Evolutionary conservation across 2,113 vertebrate genomes (phyloP).

Genomic region (Hyla sarda): DNA sequence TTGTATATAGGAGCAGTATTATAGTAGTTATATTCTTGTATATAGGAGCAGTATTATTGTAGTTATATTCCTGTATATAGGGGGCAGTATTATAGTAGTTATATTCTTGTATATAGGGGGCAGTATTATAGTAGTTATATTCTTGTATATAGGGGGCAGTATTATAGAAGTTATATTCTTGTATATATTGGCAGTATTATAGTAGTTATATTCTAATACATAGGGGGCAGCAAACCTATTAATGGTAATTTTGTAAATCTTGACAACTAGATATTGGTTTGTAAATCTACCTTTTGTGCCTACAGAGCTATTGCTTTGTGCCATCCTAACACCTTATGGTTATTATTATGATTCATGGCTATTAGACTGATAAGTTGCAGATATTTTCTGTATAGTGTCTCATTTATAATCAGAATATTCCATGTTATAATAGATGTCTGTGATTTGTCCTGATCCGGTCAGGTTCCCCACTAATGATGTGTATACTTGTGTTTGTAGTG

Average conservation of each 20-base stretch:
- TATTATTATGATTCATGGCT: no score
- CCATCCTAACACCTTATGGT: no score
- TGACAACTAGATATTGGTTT: no score
- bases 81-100: constrained; percentile 2
- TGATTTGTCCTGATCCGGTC: not conserved
- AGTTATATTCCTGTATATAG: constrained; percentile 9
- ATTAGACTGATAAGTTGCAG: no score
- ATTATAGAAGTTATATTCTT: not conserved
- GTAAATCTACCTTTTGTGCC: no score
- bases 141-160: not conserved
- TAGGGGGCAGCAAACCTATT: not conserved
- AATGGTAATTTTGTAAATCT: no score
- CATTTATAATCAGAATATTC: no score
- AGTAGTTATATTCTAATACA: not conserved
- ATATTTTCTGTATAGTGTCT: no score
- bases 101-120: constrained; percentile 8
- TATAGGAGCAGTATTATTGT: not conserved
- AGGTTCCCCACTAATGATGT: constrained; percentile 30
- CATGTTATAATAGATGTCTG: not conserved
- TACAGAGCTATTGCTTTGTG: no score
- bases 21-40: no score
- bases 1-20: no score
- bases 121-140: not conserved
- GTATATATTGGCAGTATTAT: not conserved
- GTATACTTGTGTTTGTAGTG: not conserved